Conservation (phyloP, 1,140 invertebrate genomes). For the Yoshiicerus persimilis region DNA sequence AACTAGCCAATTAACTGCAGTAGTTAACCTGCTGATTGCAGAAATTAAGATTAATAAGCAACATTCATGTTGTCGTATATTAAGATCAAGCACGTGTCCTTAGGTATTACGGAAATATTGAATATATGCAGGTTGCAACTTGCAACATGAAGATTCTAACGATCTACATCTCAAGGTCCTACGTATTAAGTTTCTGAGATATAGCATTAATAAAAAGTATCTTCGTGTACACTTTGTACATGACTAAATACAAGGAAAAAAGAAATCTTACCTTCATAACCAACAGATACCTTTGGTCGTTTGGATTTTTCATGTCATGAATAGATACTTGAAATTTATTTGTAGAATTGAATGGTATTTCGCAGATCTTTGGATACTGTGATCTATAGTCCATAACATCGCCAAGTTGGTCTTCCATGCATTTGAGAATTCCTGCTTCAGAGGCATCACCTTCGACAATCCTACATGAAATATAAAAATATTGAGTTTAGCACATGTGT, state of each 20-base stretch:
- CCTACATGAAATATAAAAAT: neutral
- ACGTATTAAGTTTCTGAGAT: too few relatives aligned
- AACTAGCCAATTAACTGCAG: too few relatives aligned
- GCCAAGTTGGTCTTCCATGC: conserved; percentile 69
- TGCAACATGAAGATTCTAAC: too few relatives aligned
- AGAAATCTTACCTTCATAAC: conserved; percentile 56
- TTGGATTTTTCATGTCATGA: conserved; percentile 58
- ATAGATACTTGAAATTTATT: conserved; percentile 35
- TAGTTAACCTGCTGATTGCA: too few relatives aligned
- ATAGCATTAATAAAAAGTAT: too few relatives aligned
- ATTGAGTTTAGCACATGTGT: neutral
- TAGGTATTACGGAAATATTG: too few relatives aligned
- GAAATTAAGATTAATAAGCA: too few relatives aligned
- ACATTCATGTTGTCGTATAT: conserved; percentile 70
- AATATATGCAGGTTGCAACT: too few relatives aligned
- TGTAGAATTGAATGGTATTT: conserved; percentile 51
- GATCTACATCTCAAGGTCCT: too few relatives aligned
- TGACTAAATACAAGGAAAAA: too few relatives aligned
- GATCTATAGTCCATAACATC: conserved; percentile 56
- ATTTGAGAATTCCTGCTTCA: conserved; percentile 77
- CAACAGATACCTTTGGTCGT: conserved; percentile 38
- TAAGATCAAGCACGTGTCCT: neutral
- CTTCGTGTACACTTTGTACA: too few relatives aligned
- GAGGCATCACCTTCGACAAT: conserved; percentile 73
- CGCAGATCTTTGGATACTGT: conserved; percentile 48